Evolutionary conservation across 2,888 invertebrate species (phyloP).

Genomic region (Eledone cirrhosa): DNA sequence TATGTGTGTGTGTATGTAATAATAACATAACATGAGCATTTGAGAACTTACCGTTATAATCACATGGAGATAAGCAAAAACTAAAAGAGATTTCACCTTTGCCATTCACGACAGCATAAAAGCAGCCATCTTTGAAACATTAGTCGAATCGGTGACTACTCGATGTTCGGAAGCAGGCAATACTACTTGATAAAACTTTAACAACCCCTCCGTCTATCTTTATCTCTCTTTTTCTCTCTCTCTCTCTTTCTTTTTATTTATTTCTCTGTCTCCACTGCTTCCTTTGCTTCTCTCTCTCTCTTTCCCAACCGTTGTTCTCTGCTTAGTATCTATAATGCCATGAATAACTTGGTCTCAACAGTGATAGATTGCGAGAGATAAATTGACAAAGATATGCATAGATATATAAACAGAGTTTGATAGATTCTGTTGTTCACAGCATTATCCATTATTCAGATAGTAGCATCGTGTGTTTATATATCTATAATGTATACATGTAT

Average conservation of each 20-base stretch:
- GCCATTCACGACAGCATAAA: conserved; percentile 17
- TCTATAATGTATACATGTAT: too few relatives aligned
- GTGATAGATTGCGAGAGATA: too few relatives aligned
- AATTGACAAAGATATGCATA: too few relatives aligned
- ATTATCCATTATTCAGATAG: too few relatives aligned
- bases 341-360: too few relatives aligned
- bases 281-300: background rate
- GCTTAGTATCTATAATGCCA: too few relatives aligned
- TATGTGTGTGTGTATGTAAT: too few relatives aligned
- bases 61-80: background rate
- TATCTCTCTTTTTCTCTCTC: background rate
- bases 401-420: too few relatives aligned
- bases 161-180: conserved; percentile 5
- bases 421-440: too few relatives aligned
- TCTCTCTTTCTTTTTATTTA: background rate
- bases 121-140: conserved; percentile 22
- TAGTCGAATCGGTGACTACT: conserved; percentile 20
- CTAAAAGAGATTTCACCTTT: conserved; percentile 13
- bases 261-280: background rate
- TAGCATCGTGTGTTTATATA: too few relatives aligned
- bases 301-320: background rate
- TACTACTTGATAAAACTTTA: conserved; percentile 4
- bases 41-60: too few relatives aligned
- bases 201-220: background rate
- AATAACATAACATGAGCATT: too few relatives aligned